Evolutionary conservation across 2,113 vertebrate species (phyloP).

Genomic region (Rostratula benghalensis): DNA sequence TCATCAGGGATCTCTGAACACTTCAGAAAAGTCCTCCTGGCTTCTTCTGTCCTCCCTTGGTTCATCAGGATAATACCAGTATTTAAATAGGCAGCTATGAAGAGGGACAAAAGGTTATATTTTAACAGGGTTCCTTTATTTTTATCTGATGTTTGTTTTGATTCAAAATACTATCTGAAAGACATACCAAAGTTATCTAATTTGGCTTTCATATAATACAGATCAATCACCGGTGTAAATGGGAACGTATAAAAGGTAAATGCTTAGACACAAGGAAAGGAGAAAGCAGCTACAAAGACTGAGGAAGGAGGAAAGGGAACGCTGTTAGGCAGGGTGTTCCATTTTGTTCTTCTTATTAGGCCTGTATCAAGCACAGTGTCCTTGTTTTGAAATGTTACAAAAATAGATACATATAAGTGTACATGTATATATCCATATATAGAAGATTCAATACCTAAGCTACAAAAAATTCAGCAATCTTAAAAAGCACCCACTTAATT

Average conservation of each 20-base stretch:
- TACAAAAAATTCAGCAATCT: neutral
- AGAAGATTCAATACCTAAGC: neutral
- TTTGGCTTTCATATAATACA: neutral
- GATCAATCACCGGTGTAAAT: neutral
- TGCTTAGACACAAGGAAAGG: neutral
- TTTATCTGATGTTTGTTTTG: neutral
- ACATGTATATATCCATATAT: neutral
- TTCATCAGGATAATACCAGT: slow-evolving; percentile 98
- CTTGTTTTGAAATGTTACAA: neutral
- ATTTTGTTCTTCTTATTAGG: neutral
- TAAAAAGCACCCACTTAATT: neutral
- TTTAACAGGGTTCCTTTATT: neutral
- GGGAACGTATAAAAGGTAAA: neutral
- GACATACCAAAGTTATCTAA: neutral
- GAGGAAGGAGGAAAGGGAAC: neutral
- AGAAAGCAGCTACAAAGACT: neutral
- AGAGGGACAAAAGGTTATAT: neutral
- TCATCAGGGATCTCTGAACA: slow-evolving; percentile 98
- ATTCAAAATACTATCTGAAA: neutral
- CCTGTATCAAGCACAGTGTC: neutral
- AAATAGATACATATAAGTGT: neutral
- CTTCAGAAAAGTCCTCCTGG: slow-evolving; percentile 91
- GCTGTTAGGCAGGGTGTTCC: neutral
- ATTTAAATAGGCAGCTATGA: slow-evolving; percentile 96
- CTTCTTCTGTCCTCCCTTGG: slow-evolving; percentile 91